A percentile compares a stretch with the other conserved stretches of the same genome.
Evolutionary conservation across 2,797 vertebrate species (phyloP).

Genomic region (Erpetoichthys calabaricus): DNA sequence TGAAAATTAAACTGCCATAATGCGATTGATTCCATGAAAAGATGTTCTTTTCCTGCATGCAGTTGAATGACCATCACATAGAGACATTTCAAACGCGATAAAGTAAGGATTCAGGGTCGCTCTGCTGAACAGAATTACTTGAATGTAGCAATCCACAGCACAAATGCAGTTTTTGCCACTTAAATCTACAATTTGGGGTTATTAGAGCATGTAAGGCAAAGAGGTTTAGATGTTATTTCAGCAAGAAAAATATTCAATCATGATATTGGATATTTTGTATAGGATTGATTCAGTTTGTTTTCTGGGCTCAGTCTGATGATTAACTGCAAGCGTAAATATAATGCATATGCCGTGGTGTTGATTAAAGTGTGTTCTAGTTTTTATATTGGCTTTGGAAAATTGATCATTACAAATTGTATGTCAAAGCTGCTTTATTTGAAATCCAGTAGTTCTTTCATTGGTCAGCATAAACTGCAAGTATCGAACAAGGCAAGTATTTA

Average conservation of each 20-base stretch:
- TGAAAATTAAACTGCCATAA: conserved; percentile 23
- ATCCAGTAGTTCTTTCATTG: too few relatives aligned
- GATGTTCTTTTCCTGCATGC: conserved; percentile 13
- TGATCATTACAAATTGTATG: too few relatives aligned
- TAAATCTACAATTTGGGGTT: conserved; percentile 2
- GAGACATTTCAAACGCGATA: conserved; percentile 4
- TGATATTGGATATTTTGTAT: background rate
- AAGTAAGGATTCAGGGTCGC: conserved; percentile 4
- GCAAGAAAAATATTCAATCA: background rate
- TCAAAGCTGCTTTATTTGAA: too few relatives aligned
- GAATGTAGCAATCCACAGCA: background rate
- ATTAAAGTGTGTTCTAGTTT: too few relatives aligned
- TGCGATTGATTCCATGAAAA: conserved; percentile 26
- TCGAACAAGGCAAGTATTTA: too few relatives aligned
- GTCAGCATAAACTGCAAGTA: too few relatives aligned
- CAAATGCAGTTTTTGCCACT: conserved; percentile 5
- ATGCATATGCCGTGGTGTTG: too few relatives aligned
- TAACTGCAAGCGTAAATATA: too few relatives aligned
- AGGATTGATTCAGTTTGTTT: background rate
- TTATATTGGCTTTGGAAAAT: too few relatives aligned
- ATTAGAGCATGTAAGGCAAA: conserved; percentile 10
- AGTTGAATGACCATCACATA: conserved; percentile 1
- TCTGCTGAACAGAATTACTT: conserved; percentile 3
- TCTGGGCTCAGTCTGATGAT: too few relatives aligned
- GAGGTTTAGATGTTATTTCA: background rate